phyloP scores from a whole-genome alignment of 2,797 vertebrate species.

The Xenentodon cancila region DNA sequence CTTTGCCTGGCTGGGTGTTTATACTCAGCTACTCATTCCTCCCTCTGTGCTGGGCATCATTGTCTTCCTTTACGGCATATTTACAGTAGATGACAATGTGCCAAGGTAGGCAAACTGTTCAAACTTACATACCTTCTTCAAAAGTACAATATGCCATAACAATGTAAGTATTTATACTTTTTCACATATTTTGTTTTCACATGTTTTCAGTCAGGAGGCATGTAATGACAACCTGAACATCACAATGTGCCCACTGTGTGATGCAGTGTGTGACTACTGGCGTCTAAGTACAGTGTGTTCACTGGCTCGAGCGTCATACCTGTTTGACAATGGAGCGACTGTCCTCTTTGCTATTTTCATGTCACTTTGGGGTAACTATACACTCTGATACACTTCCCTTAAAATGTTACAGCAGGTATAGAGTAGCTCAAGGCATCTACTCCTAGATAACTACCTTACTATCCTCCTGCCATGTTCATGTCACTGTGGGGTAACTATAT shows the following conservation, averaged over 20 bases:
- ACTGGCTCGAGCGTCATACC: slow-evolving; percentile 89
- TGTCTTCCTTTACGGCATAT: slow-evolving; percentile 95
- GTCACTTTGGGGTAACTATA: slow-evolving; percentile 94
- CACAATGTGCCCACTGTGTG: slow-evolving; percentile 98
- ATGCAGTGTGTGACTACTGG: slow-evolving; percentile 96
- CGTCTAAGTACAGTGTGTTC: slow-evolving; percentile 91
- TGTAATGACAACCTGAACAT: slow-evolving; percentile 90
- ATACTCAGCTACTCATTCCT: slow-evolving; percentile 96
- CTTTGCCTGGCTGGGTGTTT: slow-evolving; percentile 98
- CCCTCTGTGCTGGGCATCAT: slow-evolving; percentile 94
- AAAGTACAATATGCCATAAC: not conserved
- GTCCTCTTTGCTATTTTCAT: slow-evolving; percentile 97
- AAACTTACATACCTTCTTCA: not conserved
- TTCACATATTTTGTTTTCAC: slow-evolving; percentile 20
- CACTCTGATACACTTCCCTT: slow-evolving; percentile 6
- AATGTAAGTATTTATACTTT: not conserved
- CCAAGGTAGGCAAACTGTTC: slow-evolving; percentile 86
- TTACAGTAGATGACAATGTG: slow-evolving; percentile 92
- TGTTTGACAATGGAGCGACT: slow-evolving; percentile 97
- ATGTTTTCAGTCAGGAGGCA: slow-evolving; percentile 89
- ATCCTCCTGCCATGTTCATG: no score
- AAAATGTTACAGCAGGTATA: not conserved
- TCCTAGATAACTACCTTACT: no score
- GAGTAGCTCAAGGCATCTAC: not conserved
- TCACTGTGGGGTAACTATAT: no score